Evolutionary conservation across 2,888 invertebrate genomes (phyloP), one percentile per base, ranked within the genome.

Genomic region (Hirtodrosophila histrioides): DNA sequence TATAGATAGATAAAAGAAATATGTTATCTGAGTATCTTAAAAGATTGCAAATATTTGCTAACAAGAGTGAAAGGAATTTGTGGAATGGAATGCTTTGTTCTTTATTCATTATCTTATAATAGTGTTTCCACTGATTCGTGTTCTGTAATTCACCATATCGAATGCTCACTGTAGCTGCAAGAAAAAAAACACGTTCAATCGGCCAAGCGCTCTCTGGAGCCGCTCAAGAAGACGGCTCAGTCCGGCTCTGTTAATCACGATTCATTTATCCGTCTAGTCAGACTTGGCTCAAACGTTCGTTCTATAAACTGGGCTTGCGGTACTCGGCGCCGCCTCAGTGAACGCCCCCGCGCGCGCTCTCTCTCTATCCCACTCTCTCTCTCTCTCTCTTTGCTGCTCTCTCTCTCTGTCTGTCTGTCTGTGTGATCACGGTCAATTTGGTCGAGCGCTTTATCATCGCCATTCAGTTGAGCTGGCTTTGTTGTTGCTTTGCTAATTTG

Each of bases 311-410:
- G 45, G 66, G 64, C 63, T 86, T 75, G 67, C 81, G 74, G 80
- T 82, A 78, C 65, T 74, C 44, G 66, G 65, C 84, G 58, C 57
- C 73, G 75, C 49, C 61, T 82, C 65, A 85, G 72, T 78, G 85
- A 61, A 62, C 72, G 60, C 50, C 58, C 62, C 58, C 55, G 45
- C 68, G 17, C 4, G 7, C 33, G 7, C 31, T 31, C 31, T 31
- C 7, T 7, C 2, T 31, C 7, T 31, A 4, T 17, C 23, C 5
- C n/a, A 17, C 10, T 2, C 46, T 27, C 24, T 36, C n/a, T 24
- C 7, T 9, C 41, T 31, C 33, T 33, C 36, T 36, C n/a, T 23
- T 29, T 27, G 3, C 23, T 12, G 31, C 33, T 23, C 36, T 23
- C 27, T 23, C 27, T 29, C 35, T 17, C 17, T 10, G 10, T 27